Conservation (phyloP, 2,797 vertebrate species). For the Onychomys arenicola region DNA sequence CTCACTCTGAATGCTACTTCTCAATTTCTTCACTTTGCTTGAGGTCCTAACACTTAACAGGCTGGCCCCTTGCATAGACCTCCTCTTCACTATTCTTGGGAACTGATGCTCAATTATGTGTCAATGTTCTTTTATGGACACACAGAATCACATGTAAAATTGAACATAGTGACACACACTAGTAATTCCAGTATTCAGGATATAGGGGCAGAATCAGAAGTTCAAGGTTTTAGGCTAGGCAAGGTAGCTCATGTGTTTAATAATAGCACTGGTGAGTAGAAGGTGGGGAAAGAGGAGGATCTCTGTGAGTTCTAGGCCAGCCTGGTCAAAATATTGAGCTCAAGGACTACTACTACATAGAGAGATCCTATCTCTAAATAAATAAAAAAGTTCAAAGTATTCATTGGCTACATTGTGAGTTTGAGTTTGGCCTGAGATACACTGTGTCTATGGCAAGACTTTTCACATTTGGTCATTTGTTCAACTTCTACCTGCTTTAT, state of each 20-base stretch:
- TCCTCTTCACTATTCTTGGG: background rate
- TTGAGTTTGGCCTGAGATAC: background rate
- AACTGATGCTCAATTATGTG: background rate
- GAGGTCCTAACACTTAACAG: background rate
- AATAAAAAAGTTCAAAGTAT: background rate
- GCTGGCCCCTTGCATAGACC: background rate
- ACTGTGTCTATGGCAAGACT: background rate
- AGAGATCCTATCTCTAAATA: background rate
- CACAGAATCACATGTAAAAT: background rate
- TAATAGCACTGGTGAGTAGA: background rate
- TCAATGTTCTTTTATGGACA: background rate
- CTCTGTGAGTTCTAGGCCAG: background rate
- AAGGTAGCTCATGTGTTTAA: background rate
- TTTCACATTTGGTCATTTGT: slow-evolving; percentile 19
- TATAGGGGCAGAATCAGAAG: background rate
- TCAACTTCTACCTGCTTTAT: slow-evolving; percentile 49
- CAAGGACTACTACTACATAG: background rate
- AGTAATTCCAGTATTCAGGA: background rate
- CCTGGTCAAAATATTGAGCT: background rate
- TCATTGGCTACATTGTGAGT: background rate
- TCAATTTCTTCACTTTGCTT: background rate
- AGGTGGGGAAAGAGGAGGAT: background rate
- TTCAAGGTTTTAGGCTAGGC: background rate
- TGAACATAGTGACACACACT: background rate
- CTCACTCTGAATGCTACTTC: background rate